Evolutionary conservation across 2,888 invertebrate genomes (phyloP), one percentile per base, ranked within the genome.

Genomic region (Acanthosoma haemorrhoidale): DNA sequence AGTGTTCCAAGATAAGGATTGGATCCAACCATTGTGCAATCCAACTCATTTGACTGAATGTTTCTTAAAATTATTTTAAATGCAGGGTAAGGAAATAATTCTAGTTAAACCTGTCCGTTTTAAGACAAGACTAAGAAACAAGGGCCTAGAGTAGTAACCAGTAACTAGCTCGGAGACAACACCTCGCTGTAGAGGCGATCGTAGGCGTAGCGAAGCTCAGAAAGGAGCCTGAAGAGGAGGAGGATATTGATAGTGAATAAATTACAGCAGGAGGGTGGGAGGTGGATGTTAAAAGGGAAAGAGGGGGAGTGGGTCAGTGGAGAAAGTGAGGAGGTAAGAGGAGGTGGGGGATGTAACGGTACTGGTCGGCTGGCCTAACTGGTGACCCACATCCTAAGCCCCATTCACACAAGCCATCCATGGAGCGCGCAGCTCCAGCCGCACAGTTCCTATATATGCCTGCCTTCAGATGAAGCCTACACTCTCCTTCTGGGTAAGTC

Each of bases 401-500:
- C 67, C 67, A 67, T 67, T 67, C 67, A 72, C 70, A 70, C 64
- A 39, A 71, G 59, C 72, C 67, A 67, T 72, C 67, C 70, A 72
- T 71, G 71, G 71, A 71, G 71, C 71, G 41, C 57, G 41, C 69
- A 66, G 61, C 69, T 51, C 72, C 71, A 29, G 4, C 34, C 39
- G 57, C 21, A 59, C 38, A 59, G 25, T 70, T 16, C 61, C 64
- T 64, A 64, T 64, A 41, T 64, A 64, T 64, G 64, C 64, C 57
- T 36, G 25, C 36, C 51, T 68, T 68, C 72, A 72, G 68, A 72
- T 72, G 72, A 72, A 72, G 72, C 68, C 70, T 60, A 43, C 72
- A 70, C 70, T 72, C 70, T 70, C 70, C 72, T 70, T 70, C 67
- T 72, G 72, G 72, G 72, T 72, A 60, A 70, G 71, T 67, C 15